These are phyloP conservation scores for Eriocheir sinensis DNA, from an alignment of 1,140 invertebrate species.

Conservation along the genomic window DNA sequence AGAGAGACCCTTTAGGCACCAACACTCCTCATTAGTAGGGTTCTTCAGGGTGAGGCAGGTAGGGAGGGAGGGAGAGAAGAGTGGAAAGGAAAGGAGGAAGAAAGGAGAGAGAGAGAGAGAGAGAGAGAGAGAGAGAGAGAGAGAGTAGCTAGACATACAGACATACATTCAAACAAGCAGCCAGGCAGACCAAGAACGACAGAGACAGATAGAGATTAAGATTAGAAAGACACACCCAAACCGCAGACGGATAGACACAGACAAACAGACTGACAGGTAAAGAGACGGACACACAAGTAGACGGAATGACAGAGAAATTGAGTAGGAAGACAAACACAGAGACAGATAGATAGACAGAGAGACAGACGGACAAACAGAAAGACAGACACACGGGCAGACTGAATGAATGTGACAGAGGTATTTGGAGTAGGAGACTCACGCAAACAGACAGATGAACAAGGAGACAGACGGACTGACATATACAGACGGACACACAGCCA, in stretches of 20 bases:
- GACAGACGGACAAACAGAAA: background rate
- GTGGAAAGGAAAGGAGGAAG: constrained; percentile 3
- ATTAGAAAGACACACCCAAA: background rate
- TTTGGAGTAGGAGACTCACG: background rate
- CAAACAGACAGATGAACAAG: background rate
- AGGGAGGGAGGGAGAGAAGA: constrained; percentile 28
- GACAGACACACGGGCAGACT: background rate
- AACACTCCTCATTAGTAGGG: too few species aligned
- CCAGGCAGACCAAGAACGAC: background rate
- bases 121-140: constrained; percentile 50
- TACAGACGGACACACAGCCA: background rate
- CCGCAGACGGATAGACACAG: background rate
- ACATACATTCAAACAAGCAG: too few species aligned
- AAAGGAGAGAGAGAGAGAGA: constrained; percentile 34
- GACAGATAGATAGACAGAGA: background rate
- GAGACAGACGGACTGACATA: background rate
- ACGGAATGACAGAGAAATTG: background rate
- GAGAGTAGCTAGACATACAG: too few species aligned
- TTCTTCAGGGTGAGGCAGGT: background rate
- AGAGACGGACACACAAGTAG: background rate
- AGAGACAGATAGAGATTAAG: background rate
- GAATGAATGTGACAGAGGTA: background rate
- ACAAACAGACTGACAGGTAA: background rate
- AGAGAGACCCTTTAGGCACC: too few species aligned
- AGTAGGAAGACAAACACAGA: background rate